Conservation (phyloP, 1,140 invertebrate species). For the Achatina immaculata region DNA sequence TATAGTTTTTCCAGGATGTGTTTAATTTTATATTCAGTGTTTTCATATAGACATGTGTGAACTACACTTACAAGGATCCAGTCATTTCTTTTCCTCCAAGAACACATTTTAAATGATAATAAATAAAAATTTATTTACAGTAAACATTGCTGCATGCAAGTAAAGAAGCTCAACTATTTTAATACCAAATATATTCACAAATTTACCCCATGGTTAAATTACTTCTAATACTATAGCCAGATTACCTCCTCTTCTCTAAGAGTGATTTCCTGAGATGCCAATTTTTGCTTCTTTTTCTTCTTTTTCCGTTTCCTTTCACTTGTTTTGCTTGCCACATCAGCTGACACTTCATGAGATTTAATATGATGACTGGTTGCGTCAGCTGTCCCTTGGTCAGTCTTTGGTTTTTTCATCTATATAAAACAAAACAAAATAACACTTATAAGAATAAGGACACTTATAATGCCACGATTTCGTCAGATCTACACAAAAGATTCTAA, state of each 20-base stretch:
- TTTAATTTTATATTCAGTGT: too few relatives aligned
- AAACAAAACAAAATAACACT: not conserved
- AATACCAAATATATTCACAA: too few relatives aligned
- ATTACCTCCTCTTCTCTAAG: slow-evolving; percentile 19
- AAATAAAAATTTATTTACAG: too few relatives aligned
- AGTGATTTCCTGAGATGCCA: not conserved
- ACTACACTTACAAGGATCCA: too few relatives aligned
- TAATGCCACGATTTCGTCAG: not conserved
- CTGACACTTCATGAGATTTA: not conserved
- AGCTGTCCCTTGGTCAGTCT: not conserved
- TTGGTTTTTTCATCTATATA: slow-evolving; percentile 17
- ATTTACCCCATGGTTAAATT: slow-evolving; percentile 7
- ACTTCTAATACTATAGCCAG: not conserved
- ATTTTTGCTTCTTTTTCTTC: slow-evolving; percentile 23
- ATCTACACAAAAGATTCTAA: not conserved
- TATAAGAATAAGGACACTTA: not conserved
- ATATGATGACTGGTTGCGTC: not conserved
- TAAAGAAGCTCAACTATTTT: too few relatives aligned
- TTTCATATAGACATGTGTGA: too few relatives aligned
- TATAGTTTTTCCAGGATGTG: too few relatives aligned
- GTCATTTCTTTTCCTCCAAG: too few relatives aligned
- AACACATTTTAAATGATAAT: too few relatives aligned
- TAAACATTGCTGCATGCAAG: too few relatives aligned
- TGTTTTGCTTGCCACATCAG: not conserved
- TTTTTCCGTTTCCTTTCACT: slow-evolving; percentile 5